Percentiles rank a stretch among this genome's conserved stretches.
These are phyloP conservation scores for Leucopternis melanops DNA, from an alignment of 2,113 vertebrate species.

Conservation along the genomic window DNA sequence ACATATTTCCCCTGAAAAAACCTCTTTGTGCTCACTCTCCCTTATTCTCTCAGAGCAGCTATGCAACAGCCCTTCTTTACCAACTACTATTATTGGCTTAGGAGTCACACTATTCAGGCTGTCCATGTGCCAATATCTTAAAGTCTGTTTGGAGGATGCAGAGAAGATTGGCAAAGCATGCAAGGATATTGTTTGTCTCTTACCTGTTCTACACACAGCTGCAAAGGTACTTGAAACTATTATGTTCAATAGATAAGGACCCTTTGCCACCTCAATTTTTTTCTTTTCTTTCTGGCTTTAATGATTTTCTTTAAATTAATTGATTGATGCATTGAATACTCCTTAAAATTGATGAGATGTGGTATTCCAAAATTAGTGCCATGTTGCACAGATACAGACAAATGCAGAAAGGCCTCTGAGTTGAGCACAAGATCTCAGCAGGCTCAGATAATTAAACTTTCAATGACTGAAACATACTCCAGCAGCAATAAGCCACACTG, in stretches of 20 bases:
- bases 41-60: neutral
- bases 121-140: neutral
- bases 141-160: neutral
- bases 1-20: neutral
- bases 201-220: neutral
- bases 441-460: neutral
- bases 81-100: neutral
- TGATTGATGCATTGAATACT: neutral
- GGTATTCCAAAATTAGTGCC: neutral
- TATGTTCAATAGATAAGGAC: neutral
- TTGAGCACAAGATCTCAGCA: neutral
- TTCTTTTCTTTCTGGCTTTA: neutral
- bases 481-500: neutral
- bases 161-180: neutral
- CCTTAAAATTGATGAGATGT: neutral
- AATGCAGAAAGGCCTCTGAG: neutral
- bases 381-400: neutral
- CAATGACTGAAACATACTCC: neutral
- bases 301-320: neutral
- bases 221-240: neutral
- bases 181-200: neutral
- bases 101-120: neutral
- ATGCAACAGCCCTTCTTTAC: neutral
- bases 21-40: neutral
- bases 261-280: fast-evolving